A percentile compares a stretch with the other conserved stretches of the same genome.
These are phyloP conservation scores for Hypotaenidia philippensis DNA, from an alignment of 2,797 vertebrate genomes.

Conservation along the genomic window DNA sequence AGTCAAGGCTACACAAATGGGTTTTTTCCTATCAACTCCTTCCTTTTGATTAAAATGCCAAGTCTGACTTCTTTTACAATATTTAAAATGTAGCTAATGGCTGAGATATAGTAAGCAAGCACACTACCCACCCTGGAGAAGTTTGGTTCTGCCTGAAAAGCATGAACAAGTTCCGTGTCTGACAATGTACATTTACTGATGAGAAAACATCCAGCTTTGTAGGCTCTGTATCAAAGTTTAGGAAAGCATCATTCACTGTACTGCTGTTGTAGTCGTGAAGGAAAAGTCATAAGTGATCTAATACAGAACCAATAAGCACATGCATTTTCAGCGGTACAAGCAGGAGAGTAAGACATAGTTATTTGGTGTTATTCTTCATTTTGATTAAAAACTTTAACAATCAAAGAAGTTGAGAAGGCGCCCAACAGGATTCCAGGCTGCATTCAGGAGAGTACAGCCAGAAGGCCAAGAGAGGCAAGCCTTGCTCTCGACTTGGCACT, in stretches of 20 bases:
- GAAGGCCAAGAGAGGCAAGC: not conserved
- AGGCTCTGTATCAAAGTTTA: not conserved
- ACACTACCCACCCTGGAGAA: not conserved
- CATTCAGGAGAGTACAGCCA: not conserved
- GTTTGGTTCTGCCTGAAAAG: not conserved
- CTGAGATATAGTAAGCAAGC: not conserved
- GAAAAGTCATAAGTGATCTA: not conserved
- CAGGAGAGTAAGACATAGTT: not conserved
- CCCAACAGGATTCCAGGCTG: not conserved
- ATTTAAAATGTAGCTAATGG: not conserved
- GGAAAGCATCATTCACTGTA: not conserved
- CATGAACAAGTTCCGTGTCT: not conserved
- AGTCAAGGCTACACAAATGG: not conserved
- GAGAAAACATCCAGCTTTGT: not conserved
- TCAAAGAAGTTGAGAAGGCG: not conserved
- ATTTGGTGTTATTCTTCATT: not conserved
- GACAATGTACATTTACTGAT: not conserved
- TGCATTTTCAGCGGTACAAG: not conserved
- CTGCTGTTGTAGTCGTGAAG: not conserved
- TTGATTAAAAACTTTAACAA: not conserved
- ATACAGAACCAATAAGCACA: not conserved
- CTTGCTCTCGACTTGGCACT: not conserved
- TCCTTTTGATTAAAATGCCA: not conserved
- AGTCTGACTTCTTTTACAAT: not conserved
- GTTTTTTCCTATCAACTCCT: not conserved